These are phyloP conservation scores for Peromyscus nudipes DNA, from an alignment of 2,797 vertebrate species.

Conservation along the genomic window DNA sequence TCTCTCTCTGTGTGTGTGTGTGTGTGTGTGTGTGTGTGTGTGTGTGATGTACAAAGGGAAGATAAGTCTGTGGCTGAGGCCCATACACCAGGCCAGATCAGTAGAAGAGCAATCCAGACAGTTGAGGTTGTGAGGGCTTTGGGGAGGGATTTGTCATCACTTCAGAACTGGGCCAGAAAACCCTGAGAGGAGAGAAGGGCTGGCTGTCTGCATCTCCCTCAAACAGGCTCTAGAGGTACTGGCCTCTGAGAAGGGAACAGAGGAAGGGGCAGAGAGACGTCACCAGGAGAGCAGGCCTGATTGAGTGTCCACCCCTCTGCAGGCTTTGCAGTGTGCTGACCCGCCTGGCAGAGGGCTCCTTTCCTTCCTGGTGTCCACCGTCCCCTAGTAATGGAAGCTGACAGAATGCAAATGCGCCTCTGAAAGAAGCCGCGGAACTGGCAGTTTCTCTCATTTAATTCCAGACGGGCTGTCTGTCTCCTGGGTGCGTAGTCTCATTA, in stretches of 20 bases:
- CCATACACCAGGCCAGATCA: not conserved
- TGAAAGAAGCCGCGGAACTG: constrained; percentile 95
- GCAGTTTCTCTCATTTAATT: constrained; percentile 98
- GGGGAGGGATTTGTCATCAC: not conserved
- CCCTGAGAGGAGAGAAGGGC: rapidly evolving
- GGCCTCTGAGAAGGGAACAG: not conserved
- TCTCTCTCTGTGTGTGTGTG: not conserved
- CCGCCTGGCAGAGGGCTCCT: constrained; percentile 67
- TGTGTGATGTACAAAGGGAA: not conserved
- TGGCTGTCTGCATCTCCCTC: no score
- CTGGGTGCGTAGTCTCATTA: constrained; percentile 91
- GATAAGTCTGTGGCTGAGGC: not conserved
- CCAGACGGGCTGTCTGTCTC: constrained; percentile 94
- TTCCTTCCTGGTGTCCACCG: constrained; percentile 86
- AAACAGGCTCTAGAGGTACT: no score
- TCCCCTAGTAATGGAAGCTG: constrained; percentile 94
- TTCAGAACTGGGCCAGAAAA: rapidly evolving
- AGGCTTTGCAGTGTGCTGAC: not conserved
- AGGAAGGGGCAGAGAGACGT: not conserved
- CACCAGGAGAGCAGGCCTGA: rapidly evolving
- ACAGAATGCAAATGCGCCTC: constrained; percentile 99
- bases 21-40: not conserved
- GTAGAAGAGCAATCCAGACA: not conserved
- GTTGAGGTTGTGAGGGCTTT: no score
- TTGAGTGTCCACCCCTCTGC: not conserved